Conservation (phyloP, 1,140 invertebrate species). For the Lepidurus apus region DNA sequence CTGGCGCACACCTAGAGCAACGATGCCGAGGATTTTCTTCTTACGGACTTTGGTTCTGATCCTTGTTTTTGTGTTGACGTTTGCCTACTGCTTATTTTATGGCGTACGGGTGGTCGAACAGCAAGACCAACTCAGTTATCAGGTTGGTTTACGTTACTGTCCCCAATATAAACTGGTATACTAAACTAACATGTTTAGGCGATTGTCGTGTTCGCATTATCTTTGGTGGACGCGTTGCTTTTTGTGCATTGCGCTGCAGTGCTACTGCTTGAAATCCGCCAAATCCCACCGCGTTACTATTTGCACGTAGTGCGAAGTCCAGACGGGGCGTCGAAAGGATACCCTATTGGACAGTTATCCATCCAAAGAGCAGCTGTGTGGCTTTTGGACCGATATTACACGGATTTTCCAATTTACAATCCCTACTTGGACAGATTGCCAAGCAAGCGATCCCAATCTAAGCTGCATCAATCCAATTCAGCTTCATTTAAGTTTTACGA, state of each 20-base stretch:
- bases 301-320: constrained; percentile 75
- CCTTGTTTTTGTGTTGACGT: constrained; percentile 84
- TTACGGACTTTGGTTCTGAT: constrained; percentile 81
- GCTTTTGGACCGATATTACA: constrained; percentile 91
- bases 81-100: constrained; percentile 97
- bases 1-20: constrained; percentile 65
- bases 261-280: constrained; percentile 83
- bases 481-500: constrained; percentile 92
- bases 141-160: constrained; percentile 34
- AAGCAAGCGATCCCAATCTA: constrained; percentile 58
- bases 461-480: constrained; percentile 35
- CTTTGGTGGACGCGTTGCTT: constrained; percentile 82
- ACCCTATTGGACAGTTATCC: constrained; percentile 59
- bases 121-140: constrained; percentile 40
- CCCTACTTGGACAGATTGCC: constrained; percentile 88
- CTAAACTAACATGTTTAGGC: constrained; percentile 44
- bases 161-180: constrained; percentile 24
- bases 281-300: constrained; percentile 73
- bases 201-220: constrained; percentile 83
- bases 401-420: constrained; percentile 94
- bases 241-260: constrained; percentile 94
- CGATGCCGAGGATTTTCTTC: constrained; percentile 88
- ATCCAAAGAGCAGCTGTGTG: constrained; percentile 92
- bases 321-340: constrained; percentile 63
- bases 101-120: constrained; percentile 69